Base-by-base conservation (phyloP, 2,797 vertebrate species). In the Euphonia xanthogaster region DNA sequence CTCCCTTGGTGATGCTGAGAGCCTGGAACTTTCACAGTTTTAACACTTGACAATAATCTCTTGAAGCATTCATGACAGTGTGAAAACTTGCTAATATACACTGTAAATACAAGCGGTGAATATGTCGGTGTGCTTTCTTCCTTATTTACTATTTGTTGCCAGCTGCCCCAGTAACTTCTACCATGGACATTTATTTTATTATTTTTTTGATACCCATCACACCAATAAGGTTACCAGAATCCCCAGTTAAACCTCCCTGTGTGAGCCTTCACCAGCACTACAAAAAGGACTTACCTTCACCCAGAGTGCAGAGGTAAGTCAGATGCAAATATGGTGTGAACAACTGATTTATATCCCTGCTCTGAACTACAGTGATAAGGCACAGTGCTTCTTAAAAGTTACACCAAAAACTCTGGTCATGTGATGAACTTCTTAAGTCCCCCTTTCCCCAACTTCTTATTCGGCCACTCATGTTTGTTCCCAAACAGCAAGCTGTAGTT, bases 51-150 rank as follows among this genome's bases (percentile, higher is more conserved):
- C 96, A 97, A 96, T 87, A 97, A 96, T 95, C 94, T 83, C 67
- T 95, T 68, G 94, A 91, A 92, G 70, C 82, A 91, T 93, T 94
- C 81, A 84, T 55, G 50, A 90, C 82, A 94, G 83, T 40, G 96
- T 12, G 60, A 15, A 89, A 96, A 97, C 97, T 98, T 97, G 97
- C 93, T 98, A 98, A 92, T 96, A 98, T 92, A 97, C 97, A 96
- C 78, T 96, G 94, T 62, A 96, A 80, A 90, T 94, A 96, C 9
- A 35, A 88, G 73, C 77, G 79, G 58, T 67, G 88, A 89, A 90
- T 35, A 63, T 68, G 51, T n/a, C 58, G 55, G 25, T 85, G 94
- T 96, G 81, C 96, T 86, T 94, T 93, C 77, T 61, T 97, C 89
- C 86, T 90, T 93, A 65, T 58, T 76, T 76, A 42, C 45, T 47